phyloP scores from a whole-genome alignment of 2,797 vertebrate species.

The Pelochelys cantorii region DNA sequence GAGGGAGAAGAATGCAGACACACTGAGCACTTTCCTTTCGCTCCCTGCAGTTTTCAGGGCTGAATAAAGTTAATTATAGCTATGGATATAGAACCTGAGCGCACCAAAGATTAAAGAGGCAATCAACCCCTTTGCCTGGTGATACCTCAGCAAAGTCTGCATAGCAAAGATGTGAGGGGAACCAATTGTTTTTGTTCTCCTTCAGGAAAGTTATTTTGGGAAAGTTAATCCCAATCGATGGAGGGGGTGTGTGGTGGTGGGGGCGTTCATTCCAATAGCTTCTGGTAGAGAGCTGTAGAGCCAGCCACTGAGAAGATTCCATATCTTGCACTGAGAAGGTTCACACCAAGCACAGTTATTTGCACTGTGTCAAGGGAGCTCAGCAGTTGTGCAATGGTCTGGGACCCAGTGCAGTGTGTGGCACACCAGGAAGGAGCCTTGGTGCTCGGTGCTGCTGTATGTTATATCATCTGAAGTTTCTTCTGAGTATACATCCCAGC shows the following conservation, averaged over 20 bases:
- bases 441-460: slow-evolving; percentile 2
- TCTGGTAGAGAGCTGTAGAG: background rate
- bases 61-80: too few relatives aligned
- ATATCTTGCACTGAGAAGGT: background rate
- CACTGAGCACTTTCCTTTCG: too few relatives aligned
- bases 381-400: rapidly evolving
- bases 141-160: background rate
- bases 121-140: background rate
- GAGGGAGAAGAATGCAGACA: too few relatives aligned
- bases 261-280: rapidly evolving
- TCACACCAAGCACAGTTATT: background rate
- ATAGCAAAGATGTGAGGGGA: slow-evolving; percentile 1
- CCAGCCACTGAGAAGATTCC: background rate
- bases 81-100: background rate
- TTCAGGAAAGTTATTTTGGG: background rate
- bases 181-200: background rate
- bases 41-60: too few relatives aligned
- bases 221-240: background rate
- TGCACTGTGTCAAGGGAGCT: background rate
- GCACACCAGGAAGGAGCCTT: background rate
- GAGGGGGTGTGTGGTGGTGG: background rate
- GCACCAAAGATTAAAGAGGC: slow-evolving; percentile 2
- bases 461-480: background rate
- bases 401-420: background rate
- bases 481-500: too few relatives aligned